Percentiles rank a stretch among this genome's conserved stretches.
These are phyloP conservation scores for Scalopus aquaticus DNA, from an alignment of 2,113 vertebrate species.

Conservation along the genomic window DNA sequence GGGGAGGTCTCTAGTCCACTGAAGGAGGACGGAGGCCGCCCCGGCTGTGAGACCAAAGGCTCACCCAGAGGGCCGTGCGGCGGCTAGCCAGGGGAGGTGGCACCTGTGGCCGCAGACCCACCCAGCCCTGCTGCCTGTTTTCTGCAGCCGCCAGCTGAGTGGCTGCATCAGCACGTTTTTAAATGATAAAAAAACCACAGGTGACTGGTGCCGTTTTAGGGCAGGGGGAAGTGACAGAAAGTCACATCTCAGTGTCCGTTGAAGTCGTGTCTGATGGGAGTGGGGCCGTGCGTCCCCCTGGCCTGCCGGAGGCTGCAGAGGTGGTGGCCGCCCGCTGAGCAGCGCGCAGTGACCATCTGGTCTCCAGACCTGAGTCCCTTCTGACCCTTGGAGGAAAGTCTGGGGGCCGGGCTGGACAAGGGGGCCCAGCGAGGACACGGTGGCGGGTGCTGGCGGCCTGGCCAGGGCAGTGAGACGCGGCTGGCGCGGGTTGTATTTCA, in stretches of 20 bases:
- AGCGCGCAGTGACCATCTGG: neutral
- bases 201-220: neutral
- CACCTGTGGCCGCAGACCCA: rapidly evolving
- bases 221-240: neutral
- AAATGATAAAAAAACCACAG: neutral
- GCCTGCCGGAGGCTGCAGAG: neutral
- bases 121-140: neutral
- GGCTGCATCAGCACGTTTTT: neutral
- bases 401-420: neutral
- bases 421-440: neutral
- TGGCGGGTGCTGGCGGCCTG: neutral
- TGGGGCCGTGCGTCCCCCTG: neutral
- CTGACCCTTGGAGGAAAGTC: neutral
- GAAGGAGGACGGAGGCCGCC: neutral
- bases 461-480: neutral
- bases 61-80: neutral
- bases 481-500: neutral
- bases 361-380: neutral
- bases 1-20: too few species aligned
- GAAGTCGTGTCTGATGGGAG: neutral
- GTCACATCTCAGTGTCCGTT: neutral
- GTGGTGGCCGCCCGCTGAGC: neutral
- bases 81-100: too few species aligned
- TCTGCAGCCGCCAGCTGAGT: neutral
- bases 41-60: neutral